phyloP scores from a whole-genome alignment of 1,140 invertebrate species.

The Neomicropteryx cornuta region DNA sequence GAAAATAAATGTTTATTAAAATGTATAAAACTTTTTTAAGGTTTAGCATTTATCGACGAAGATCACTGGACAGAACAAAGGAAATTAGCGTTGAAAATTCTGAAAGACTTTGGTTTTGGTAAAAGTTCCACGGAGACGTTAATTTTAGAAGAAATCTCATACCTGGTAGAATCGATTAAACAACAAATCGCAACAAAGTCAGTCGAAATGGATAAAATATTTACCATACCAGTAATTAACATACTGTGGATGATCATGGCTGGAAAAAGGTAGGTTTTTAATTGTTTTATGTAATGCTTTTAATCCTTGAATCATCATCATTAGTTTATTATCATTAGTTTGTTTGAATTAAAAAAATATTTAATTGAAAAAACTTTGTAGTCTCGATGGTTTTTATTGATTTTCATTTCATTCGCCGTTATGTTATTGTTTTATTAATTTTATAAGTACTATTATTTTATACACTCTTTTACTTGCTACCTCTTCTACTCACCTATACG shows the following conservation, averaged over 20 bases:
- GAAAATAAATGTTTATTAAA: neutral
- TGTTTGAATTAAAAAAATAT: too few species aligned
- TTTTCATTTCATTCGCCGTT: too few species aligned
- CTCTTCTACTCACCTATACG: too few species aligned
- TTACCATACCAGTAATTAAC: conserved; percentile 10
- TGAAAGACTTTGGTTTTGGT: conserved; percentile 45
- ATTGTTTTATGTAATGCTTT: too few species aligned
- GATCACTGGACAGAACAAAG: conserved; percentile 42
- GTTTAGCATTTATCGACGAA: conserved; percentile 48
- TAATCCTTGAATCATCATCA: too few species aligned
- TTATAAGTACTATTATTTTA: too few species aligned
- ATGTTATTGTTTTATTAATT: too few species aligned
- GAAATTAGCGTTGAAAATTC: conserved; percentile 41
- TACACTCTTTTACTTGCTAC: too few species aligned
- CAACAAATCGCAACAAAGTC: conserved; percentile 4
- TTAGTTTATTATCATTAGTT: too few species aligned
- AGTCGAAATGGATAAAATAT: conserved; percentile 8
- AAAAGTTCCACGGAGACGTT: conserved; percentile 37
- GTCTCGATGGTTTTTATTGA: too few species aligned
- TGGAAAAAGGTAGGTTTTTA: conserved; percentile 14
- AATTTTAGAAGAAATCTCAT: conserved; percentile 37
- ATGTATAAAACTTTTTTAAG: too few species aligned
- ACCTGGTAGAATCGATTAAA: conserved; percentile 28
- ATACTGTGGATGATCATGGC: conserved; percentile 11
- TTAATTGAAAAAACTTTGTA: too few species aligned